Evolutionary conservation across 2,888 invertebrate species (phyloP).

Genomic region (Thymelicus acteon): DNA sequence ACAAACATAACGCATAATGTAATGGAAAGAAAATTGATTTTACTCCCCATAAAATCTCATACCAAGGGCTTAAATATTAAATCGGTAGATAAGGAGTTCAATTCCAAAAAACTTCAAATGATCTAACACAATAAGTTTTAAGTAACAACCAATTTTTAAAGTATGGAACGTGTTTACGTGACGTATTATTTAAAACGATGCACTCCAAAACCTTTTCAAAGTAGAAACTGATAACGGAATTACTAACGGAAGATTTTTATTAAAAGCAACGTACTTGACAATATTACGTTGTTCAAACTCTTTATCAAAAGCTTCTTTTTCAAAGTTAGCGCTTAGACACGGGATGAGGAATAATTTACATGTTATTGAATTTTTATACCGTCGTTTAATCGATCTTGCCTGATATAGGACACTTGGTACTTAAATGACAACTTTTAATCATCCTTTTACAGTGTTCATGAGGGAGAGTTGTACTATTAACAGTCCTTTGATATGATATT

Average conservation of each 20-base stretch:
- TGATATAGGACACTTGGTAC: conserved; percentile 45
- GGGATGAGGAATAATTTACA: conserved; percentile 71
- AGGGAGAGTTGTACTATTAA: neutral
- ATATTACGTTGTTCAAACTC: conserved; percentile 47
- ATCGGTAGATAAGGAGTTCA: too few species aligned
- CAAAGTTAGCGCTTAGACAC: conserved; percentile 73
- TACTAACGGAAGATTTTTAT: conserved; percentile 1
- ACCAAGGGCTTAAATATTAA: too few species aligned
- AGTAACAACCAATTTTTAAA: too few species aligned
- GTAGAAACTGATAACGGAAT: neutral
- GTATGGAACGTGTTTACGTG: too few species aligned
- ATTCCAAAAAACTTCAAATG: too few species aligned
- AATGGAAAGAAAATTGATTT: too few species aligned
- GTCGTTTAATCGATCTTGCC: conserved; percentile 66
- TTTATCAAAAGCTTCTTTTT: conserved; percentile 63
- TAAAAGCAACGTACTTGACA: conserved; percentile 8
- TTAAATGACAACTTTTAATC: conserved; percentile 30
- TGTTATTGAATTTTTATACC: conserved; percentile 83
- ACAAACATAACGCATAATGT: too few species aligned
- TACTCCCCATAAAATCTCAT: too few species aligned
- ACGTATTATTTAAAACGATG: too few species aligned
- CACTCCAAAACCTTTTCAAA: too few species aligned
- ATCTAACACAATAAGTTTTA: too few species aligned
- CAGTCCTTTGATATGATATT: neutral
- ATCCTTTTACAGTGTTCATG: neutral